Percentiles rank a stretch among this genome's conserved stretches.
Evolutionary conservation across 2,797 vertebrate species (phyloP).

Genomic region (Crocodylus rhombifer): DNA sequence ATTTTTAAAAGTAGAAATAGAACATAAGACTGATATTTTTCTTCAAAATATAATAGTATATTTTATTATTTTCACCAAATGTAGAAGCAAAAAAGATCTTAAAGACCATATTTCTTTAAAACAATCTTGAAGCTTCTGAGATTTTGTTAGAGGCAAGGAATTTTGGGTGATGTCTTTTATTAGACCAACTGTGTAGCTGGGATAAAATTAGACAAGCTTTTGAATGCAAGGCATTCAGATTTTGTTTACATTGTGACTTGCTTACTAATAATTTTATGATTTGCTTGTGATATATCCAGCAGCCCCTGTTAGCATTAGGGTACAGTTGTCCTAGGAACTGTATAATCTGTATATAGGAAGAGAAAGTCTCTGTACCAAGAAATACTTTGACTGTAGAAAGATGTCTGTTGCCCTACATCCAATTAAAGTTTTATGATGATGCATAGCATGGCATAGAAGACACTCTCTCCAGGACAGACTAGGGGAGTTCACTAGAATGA

Average conservation of each 20-base stretch:
- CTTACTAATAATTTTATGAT: neutral
- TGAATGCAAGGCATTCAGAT: too few relatives aligned
- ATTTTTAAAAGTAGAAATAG: neutral
- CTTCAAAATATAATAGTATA: neutral
- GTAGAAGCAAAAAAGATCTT: neutral
- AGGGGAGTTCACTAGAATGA: neutral
- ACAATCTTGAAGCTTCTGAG: neutral
- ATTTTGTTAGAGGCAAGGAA: neutral
- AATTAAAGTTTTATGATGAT: neutral
- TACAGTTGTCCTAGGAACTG: neutral
- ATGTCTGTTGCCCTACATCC: neutral
- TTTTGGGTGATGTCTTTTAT: too few relatives aligned
- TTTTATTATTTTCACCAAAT: neutral
- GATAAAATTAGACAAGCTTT: too few relatives aligned
- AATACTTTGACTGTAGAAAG: neutral
- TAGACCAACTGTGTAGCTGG: too few relatives aligned
- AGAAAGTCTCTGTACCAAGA: neutral
- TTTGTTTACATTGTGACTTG: neutral
- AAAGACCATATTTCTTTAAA: neutral
- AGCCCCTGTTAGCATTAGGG: neutral
- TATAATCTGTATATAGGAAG: neutral
- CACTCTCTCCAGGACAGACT: neutral
- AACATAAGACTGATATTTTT: neutral
- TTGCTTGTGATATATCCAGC: neutral
- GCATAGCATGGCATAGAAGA: neutral